phyloP scores from a whole-genome alignment of 2,113 vertebrate genomes.

The Callorhinus ursinus region DNA sequence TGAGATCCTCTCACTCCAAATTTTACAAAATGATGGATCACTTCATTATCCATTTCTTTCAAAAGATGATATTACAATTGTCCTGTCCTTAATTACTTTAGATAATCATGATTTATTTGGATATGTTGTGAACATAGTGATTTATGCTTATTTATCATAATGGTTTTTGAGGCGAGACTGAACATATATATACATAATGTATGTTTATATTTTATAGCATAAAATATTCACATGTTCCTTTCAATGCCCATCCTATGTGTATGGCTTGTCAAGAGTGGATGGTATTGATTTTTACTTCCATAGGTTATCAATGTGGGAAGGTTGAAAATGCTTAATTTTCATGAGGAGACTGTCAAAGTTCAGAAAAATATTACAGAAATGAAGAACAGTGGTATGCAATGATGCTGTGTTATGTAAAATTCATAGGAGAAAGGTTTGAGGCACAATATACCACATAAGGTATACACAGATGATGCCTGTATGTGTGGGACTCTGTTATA shows the following conservation, averaged over 20 bases:
- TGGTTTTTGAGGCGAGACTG: slow-evolving; percentile 46
- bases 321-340: slow-evolving; percentile 9
- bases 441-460: neutral
- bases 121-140: slow-evolving; percentile 38
- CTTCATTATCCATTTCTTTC: slow-evolving; percentile 40
- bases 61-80: slow-evolving; percentile 60
- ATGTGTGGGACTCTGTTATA: neutral
- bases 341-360: neutral
- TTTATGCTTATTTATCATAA: slow-evolving; percentile 60
- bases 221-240: slow-evolving; percentile 4
- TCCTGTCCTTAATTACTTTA: slow-evolving; percentile 55
- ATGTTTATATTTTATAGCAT: neutral
- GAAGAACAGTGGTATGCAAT: neutral
- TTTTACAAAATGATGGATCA: slow-evolving; percentile 28
- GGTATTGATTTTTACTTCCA: neutral
- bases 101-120: slow-evolving; percentile 62
- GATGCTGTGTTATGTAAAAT: neutral
- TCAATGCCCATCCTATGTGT: neutral
- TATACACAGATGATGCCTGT: too few relatives aligned
- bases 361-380: neutral
- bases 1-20: neutral
- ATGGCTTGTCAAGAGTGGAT: slow-evolving; percentile 17
- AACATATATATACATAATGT: neutral
- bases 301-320: neutral
- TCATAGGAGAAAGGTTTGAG: neutral